Conservation (phyloP, 2,888 invertebrate genomes). For the Lithophane socia region DNA sequence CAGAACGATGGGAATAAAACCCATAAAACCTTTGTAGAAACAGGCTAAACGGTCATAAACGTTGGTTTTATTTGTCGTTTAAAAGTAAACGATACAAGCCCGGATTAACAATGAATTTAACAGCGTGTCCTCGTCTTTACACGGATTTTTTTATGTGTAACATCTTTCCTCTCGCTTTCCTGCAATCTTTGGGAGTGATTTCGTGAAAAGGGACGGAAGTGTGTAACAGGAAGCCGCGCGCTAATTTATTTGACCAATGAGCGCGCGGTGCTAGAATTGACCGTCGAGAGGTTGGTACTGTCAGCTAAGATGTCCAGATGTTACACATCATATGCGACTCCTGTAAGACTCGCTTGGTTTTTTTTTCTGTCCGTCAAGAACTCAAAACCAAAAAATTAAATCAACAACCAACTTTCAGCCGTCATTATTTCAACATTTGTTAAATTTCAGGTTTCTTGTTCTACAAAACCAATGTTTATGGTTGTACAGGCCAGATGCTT, state of each 20-base stretch:
- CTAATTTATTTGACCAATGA: no score
- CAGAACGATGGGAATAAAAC: slow-evolving; percentile 54
- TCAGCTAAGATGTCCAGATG: no score
- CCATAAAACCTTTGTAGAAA: slow-evolving; percentile 47
- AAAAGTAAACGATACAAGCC: slow-evolving; percentile 28
- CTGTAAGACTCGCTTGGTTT: no score
- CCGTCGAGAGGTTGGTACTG: no score
- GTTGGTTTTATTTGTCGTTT: slow-evolving; percentile 48
- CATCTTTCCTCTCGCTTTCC: no score
- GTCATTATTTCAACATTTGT: not conserved
- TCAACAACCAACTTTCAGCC: not conserved
- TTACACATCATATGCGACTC: no score
- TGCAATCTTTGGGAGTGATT: no score
- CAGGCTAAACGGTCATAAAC: slow-evolving; percentile 46
- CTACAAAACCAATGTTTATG: not conserved
- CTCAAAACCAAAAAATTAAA: not conserved
- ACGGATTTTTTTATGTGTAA: not conserved
- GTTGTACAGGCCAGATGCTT: not conserved
- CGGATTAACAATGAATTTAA: slow-evolving; percentile 46
- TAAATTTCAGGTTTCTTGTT: not conserved
- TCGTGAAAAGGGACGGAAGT: no score
- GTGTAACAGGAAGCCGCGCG: no score
- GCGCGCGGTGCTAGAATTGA: no score
- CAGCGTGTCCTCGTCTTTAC: not conserved
- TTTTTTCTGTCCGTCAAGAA: not conserved